Percentiles rank a stretch among this genome's conserved stretches.
phyloP scores from a whole-genome alignment of 2,113 vertebrate species.

The Pungitius pungitius region DNA sequence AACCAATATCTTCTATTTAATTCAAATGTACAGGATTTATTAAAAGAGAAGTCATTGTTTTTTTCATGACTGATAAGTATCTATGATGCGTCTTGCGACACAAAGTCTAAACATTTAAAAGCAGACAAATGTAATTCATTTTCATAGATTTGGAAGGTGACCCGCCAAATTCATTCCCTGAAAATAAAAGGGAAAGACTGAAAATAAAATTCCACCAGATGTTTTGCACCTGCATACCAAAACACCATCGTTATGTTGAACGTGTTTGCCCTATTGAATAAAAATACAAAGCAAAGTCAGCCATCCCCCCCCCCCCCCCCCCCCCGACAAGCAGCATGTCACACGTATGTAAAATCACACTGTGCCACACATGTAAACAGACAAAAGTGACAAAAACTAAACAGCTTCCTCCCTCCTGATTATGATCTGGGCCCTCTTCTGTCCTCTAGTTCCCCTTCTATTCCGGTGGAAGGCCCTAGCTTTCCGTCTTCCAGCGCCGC shows the following conservation, averaged over 20 bases:
- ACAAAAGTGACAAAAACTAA: slow-evolving; percentile 58
- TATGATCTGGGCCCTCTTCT: slow-evolving; percentile 67
- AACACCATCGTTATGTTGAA: slow-evolving; percentile 15
- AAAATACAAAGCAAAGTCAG: slow-evolving; percentile 9
- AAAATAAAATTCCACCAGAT: slow-evolving; percentile 10
- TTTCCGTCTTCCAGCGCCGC: slow-evolving; percentile 85
- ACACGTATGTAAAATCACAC: slow-evolving; percentile 52
- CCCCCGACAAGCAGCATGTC: slow-evolving; percentile 34
- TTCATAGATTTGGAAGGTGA: not conserved
- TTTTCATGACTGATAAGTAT: not conserved
- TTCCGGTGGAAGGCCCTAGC: slow-evolving; percentile 74
- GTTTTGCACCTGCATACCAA: slow-evolving; percentile 22
- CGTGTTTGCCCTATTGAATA: slow-evolving; percentile 8
- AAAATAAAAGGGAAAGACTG: not conserved
- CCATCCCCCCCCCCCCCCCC: too few species aligned
- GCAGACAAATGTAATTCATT: not conserved
- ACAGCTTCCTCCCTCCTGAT: slow-evolving; percentile 59
- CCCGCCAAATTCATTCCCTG: not conserved
- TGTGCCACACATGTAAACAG: slow-evolving; percentile 46
- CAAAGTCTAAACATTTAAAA: not conserved
- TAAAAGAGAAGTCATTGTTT: not conserved
- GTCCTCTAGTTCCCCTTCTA: slow-evolving; percentile 70
- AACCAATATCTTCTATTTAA: not conserved
- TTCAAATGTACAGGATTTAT: not conserved
- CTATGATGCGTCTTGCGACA: not conserved